These are phyloP conservation scores for Megaustenia siamemsis DNA, from an alignment of 2,888 invertebrate genomes.

Conservation along the genomic window DNA sequence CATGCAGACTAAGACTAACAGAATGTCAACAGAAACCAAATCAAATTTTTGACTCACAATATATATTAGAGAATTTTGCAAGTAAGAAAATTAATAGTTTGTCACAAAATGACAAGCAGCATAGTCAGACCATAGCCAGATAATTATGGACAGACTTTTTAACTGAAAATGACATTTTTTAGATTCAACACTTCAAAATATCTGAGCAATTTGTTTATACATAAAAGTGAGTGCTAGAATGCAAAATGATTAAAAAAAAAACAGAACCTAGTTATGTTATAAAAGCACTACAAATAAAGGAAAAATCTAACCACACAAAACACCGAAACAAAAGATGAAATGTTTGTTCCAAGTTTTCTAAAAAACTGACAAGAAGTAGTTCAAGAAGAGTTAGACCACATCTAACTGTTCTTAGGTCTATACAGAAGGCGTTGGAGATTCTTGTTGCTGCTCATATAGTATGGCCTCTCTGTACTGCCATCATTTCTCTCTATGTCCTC, in stretches of 20 bases:
- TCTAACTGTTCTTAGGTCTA: conserved; percentile 31
- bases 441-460: conserved; percentile 95
- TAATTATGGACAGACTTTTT: too few species aligned
- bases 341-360: background rate
- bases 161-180: conserved; percentile 97
- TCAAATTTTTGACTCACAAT: too few species aligned
- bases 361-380: background rate
- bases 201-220: conserved; percentile 49
- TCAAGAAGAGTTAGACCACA: background rate
- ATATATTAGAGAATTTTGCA: too few species aligned
- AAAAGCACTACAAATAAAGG: background rate
- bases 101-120: too few species aligned
- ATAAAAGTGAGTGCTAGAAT: background rate
- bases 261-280: background rate
- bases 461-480: conserved; percentile 93
- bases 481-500: conserved; percentile 98
- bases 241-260: background rate
- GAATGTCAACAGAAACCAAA: too few species aligned
- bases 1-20: too few species aligned
- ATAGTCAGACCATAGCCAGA: too few species aligned
- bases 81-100: too few species aligned
- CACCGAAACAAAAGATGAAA: background rate
- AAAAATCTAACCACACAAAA: background rate
- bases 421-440: conserved; percentile 83
- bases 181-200: conserved; percentile 94